These are phyloP conservation scores for Crenichthys baileyi DNA, from an alignment of 2,797 vertebrate genomes.

Conservation along the genomic window DNA sequence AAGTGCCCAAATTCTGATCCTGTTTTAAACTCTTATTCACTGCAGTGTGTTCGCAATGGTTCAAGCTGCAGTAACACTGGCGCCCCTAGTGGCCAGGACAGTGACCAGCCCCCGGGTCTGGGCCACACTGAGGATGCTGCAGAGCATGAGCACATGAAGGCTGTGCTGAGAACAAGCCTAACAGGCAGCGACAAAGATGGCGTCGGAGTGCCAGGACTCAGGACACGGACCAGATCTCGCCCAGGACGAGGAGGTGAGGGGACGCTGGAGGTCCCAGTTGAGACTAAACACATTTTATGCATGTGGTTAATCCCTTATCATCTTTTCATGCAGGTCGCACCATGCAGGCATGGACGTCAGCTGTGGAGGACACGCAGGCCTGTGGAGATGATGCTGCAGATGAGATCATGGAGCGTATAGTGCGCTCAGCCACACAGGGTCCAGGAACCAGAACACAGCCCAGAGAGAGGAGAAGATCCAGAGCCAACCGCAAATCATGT, in stretches of 20 bases:
- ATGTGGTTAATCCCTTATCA: background rate
- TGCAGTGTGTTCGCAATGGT: constrained; percentile 49
- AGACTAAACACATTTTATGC: background rate
- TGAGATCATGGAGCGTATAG: constrained; percentile 97
- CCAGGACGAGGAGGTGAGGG: constrained; percentile 85
- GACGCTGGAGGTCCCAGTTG: background rate
- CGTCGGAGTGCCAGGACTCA: constrained; percentile 74
- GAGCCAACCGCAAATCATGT: constrained; percentile 94
- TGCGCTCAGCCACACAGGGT: constrained; percentile 93
- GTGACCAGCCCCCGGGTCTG: constrained; percentile 84
- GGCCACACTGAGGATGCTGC: constrained; percentile 86
- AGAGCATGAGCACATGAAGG: constrained; percentile 95
- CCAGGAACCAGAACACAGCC: constrained; percentile 89
- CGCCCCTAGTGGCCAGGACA: constrained; percentile 73
- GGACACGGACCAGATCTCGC: constrained; percentile 85
- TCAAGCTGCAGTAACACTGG: constrained; percentile 56
- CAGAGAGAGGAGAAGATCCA: constrained; percentile 91
- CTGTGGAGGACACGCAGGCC: constrained; percentile 82
- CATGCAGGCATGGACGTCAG: constrained; percentile 73
- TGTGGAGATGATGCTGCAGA: constrained; percentile 89
- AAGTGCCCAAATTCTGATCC: background rate
- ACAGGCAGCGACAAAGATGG: constrained; percentile 67
- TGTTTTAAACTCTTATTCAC: background rate
- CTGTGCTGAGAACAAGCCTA: constrained; percentile 87
- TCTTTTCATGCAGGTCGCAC: constrained; percentile 77